Evolutionary conservation across 2,113 vertebrate species (phyloP).

Genomic region (Entomyzon cyanotis): DNA sequence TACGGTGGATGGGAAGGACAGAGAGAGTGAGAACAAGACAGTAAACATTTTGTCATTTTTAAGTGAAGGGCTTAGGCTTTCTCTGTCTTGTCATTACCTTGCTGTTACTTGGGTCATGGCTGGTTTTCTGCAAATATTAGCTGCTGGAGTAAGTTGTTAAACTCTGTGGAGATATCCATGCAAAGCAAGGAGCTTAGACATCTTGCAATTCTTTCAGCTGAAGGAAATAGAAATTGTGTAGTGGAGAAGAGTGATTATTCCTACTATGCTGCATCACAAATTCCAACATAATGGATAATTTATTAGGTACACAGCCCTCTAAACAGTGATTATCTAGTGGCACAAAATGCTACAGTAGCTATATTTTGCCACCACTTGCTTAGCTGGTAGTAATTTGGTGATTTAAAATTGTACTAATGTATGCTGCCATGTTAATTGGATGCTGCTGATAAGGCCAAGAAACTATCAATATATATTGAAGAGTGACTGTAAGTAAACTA

Average conservation of each 20-base stretch:
- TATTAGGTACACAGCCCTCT: not conserved
- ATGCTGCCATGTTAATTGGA: constrained; percentile 54
- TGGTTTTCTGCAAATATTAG: not conserved
- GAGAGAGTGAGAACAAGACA: not conserved
- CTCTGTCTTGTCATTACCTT: not conserved
- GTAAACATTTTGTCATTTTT: not conserved
- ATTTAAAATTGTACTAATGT: constrained; percentile 66
- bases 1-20: not conserved
- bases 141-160: not conserved
- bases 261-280: not conserved
- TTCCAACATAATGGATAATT: not conserved
- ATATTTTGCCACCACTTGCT: constrained; percentile 28
- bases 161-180: not conserved
- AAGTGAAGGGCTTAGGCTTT: not conserved
- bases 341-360: not conserved
- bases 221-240: not conserved
- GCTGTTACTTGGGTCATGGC: not conserved
- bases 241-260: not conserved
- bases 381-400: not conserved
- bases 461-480: constrained; percentile 67
- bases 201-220: not conserved
- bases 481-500: constrained; percentile 61
- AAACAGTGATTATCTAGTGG: not conserved
- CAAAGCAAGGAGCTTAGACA: not conserved
- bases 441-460: constrained; percentile 49